Base-by-base conservation (phyloP, 2,888 invertebrate species). In the Philhelius pedissequus region DNA sequence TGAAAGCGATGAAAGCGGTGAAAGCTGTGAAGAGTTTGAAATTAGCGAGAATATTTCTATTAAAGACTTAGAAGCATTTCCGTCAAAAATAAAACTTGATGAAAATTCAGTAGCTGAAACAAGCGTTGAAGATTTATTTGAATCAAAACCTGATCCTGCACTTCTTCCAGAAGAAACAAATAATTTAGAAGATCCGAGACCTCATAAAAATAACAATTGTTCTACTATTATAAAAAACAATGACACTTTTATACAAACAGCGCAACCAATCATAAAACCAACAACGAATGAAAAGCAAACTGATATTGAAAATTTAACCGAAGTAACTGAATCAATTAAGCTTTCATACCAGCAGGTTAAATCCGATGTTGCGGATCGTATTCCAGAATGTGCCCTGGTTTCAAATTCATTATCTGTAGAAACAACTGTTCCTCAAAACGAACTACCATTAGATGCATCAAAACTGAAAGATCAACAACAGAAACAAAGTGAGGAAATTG, bases 291-390 rank as follows among this genome's bases (percentile, higher is more conserved):
- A 76, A 76, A 70, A 66, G 50, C 77, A 82, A 68, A 52, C 52
- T 62, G 80, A 84, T 22, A 70, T 64, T 70, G 79, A 83, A 45
- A 64, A 48, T 20, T 58, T 83, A 66, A 70, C 71, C 25, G 80
- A 84, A 80, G 54, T 66, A 70, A 84, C 80, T 62, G 32, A 84
- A 76, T 76, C 84, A 20, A 68, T 84, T 20, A 75, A 84, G 71
- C 66, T 84, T 62, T 84, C 75, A 27, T 66, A 75, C 70, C 75
- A 79, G 54, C 79, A 84, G 70, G 80, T 80, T 18, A 54, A 52
- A 30, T 8, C 56, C n/a, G n/a, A 0, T 25, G 22, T 20, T 20
- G 66, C 50, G 15, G 56, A 62, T 18, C 15, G n/a, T 7, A 27
- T 52, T n/a, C 20, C 40, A 15, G 40, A n/a, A 25, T 13, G 52